phyloP scores from a whole-genome alignment of 2,113 vertebrate genomes.

The Strix aluco region DNA sequence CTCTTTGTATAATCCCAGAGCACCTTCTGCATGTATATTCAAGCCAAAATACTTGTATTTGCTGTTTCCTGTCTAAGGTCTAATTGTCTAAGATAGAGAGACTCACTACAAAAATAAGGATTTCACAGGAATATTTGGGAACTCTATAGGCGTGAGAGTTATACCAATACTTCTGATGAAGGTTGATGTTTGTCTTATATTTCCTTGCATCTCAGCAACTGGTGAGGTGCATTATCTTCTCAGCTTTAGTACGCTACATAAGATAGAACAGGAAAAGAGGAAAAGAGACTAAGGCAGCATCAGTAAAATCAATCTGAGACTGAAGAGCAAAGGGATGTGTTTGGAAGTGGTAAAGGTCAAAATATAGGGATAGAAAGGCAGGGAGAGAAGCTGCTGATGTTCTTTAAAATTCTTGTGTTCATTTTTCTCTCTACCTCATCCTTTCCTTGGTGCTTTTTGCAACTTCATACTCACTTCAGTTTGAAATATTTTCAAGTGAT shows the following conservation, averaged over 20 bases:
- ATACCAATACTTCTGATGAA: not conserved
- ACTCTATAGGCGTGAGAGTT: not conserved
- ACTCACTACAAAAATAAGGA: not conserved
- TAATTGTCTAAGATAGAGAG: not conserved
- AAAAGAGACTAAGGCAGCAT: not conserved
- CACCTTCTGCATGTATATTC: not conserved
- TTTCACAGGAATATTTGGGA: slow-evolving; percentile 10
- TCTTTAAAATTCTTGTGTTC: not conserved
- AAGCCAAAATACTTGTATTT: not conserved
- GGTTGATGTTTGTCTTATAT: not conserved
- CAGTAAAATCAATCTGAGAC: not conserved
- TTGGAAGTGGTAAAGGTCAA: not conserved
- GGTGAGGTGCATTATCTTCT: not conserved
- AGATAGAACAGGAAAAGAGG: not conserved
- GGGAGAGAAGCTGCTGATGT: not conserved
- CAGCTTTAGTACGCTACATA: not conserved
- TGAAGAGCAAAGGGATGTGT: not conserved
- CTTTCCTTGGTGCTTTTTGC: not conserved
- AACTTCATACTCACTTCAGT: not conserved
- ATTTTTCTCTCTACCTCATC: not conserved
- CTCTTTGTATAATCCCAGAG: not conserved
- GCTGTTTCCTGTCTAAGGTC: not conserved
- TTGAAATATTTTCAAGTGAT: not conserved
- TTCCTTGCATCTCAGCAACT: too few relatives aligned
- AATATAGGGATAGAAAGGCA: not conserved